Percentiles rank a stretch among this genome's conserved stretches.
These are phyloP conservation scores for Rousettus leschenaultii DNA, from an alignment of 2,113 vertebrate genomes.

Conservation along the genomic window DNA sequence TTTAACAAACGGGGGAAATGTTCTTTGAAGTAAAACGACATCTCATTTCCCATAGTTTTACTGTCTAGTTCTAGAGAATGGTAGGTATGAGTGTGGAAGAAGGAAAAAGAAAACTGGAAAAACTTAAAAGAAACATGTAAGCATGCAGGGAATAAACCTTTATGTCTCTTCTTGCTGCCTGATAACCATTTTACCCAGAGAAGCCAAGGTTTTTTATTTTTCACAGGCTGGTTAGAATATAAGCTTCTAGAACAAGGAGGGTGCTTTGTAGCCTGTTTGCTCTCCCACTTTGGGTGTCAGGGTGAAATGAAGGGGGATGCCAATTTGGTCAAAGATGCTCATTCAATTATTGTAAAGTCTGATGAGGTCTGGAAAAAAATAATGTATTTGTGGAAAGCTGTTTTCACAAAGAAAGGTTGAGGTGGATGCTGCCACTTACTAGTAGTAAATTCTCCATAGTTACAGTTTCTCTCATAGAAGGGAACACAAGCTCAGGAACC, in stretches of 20 bases:
- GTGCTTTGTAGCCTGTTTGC: neutral
- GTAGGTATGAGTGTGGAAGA: neutral
- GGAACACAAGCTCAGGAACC: neutral
- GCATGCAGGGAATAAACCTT: neutral
- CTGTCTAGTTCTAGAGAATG: neutral
- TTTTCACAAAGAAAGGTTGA: conserved; percentile 19
- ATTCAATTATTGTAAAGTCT: neutral
- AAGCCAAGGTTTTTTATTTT: neutral
- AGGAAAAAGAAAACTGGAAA: neutral
- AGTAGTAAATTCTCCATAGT: conserved; percentile 26
- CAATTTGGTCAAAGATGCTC: neutral
- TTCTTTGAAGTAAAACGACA: neutral
- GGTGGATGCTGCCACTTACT: conserved; percentile 26
- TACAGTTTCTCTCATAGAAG: neutral
- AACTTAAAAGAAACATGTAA: neutral
- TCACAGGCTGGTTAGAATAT: neutral
- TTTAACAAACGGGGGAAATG: neutral
- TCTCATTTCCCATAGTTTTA: neutral
- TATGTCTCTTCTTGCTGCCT: neutral
- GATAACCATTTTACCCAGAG: neutral
- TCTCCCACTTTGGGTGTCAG: neutral
- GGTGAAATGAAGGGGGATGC: neutral
- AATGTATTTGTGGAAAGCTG: neutral
- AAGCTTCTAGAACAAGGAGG: neutral
- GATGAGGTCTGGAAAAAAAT: neutral